Conservation (phyloP, 2,888 invertebrate genomes). For the Koerneria pararmatus region DNA sequence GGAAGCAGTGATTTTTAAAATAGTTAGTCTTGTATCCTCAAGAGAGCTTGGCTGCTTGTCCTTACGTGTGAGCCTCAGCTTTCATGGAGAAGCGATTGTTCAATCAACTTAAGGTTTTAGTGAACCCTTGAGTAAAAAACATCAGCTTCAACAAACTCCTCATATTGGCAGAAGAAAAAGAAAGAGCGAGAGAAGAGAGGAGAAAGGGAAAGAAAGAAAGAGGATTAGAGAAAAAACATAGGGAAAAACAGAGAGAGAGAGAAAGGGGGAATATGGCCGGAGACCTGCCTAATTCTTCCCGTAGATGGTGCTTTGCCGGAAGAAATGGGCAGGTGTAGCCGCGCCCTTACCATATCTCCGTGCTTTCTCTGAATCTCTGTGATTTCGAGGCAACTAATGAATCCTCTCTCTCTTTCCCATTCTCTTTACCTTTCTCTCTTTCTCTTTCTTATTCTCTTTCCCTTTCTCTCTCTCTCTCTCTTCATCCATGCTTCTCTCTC, state of each 20-base stretch:
- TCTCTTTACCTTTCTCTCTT: background rate
- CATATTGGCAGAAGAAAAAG: constrained; percentile 16
- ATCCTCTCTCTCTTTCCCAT: background rate
- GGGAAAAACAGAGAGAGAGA: background rate
- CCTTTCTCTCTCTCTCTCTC: background rate
- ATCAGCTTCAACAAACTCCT: too few species aligned
- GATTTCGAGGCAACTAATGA: background rate
- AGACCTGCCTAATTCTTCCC: too few species aligned
- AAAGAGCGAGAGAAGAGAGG: constrained; percentile 2
- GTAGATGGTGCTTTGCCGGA: too few species aligned
- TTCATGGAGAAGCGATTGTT: too few species aligned
- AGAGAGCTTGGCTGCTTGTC: too few species aligned
- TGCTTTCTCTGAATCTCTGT: background rate
- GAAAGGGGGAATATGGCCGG: background rate
- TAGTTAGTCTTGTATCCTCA: too few species aligned
- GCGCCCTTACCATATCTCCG: background rate
- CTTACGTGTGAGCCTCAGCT: too few species aligned
- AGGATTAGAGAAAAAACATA: too few species aligned
- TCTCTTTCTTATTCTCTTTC: background rate
- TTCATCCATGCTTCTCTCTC: background rate
- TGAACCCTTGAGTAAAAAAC: too few species aligned
- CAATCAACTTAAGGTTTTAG: too few species aligned
- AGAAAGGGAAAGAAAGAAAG: background rate
- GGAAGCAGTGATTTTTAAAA: too few species aligned
- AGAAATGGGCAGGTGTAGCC: background rate